These are phyloP conservation scores for Cyaniris semiargus DNA, from an alignment of 2,888 invertebrate genomes.

Conservation along the genomic window DNA sequence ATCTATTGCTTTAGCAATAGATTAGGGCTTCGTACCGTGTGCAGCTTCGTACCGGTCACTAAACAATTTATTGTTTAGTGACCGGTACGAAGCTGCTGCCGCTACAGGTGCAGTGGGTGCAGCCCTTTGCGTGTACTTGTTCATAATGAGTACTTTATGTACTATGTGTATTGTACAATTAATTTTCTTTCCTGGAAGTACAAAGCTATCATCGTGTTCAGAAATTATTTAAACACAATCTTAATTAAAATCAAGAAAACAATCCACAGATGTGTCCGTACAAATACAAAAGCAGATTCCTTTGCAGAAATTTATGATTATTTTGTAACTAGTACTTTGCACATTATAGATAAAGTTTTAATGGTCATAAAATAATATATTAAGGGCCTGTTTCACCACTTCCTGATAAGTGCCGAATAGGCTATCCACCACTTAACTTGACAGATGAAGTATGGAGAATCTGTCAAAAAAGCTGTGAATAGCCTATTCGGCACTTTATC, in stretches of 20 bases:
- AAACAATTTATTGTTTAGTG: conserved; percentile 24
- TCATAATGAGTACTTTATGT: conserved; percentile 37
- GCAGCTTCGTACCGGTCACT: conserved; percentile 26
- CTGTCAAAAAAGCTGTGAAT: too few species aligned
- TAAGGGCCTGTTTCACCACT: too few species aligned
- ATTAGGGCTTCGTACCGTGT: too few species aligned
- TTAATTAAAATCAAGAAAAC: conserved; percentile 25
- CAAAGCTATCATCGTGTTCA: conserved; percentile 22
- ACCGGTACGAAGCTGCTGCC: conserved; percentile 25
- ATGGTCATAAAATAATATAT: background rate
- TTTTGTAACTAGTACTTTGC: background rate
- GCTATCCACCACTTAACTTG: too few species aligned
- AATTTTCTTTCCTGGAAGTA: conserved; percentile 34
- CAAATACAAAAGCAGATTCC: conserved; percentile 5
- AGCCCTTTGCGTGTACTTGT: conserved; percentile 40
- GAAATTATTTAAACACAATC: conserved; percentile 27
- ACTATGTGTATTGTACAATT: conserved; percentile 38
- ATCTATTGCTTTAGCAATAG: too few species aligned
- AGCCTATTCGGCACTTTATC: too few species aligned
- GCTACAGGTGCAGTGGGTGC: conserved; percentile 38
- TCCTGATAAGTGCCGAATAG: too few species aligned
- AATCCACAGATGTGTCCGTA: background rate
- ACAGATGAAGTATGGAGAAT: too few species aligned
- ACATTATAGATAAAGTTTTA: background rate
- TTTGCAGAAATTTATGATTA: background rate